Evolutionary conservation across 1,140 invertebrate genomes (phyloP).

Genomic region (Platorchestia sp.): DNA sequence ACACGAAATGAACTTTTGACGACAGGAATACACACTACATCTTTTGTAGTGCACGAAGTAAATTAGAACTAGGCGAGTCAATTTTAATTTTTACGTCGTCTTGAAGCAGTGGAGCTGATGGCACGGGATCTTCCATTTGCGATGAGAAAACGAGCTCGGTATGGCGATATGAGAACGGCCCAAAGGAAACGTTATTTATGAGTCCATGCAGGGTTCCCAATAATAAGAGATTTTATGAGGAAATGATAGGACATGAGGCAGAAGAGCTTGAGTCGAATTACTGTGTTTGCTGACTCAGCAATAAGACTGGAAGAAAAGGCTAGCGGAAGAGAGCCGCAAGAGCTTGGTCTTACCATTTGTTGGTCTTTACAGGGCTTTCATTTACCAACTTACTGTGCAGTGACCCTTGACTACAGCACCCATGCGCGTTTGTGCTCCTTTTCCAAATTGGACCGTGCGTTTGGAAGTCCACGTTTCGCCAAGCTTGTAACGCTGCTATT

Average conservation of each 20-base stretch:
- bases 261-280: constrained; percentile 7
- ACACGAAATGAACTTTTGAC: neutral
- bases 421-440: neutral
- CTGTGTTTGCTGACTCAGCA: constrained; percentile 6
- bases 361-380: neutral
- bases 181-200: neutral
- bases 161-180: neutral
- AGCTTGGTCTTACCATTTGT: constrained; percentile 1
- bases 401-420: neutral
- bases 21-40: neutral
- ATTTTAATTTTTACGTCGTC: neutral
- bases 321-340: neutral
- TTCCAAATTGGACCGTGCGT: neutral
- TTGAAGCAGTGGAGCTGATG: neutral
- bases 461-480: neutral
- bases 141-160: neutral
- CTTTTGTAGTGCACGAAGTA: neutral
- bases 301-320: neutral
- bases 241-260: neutral
- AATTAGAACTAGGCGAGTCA: neutral
- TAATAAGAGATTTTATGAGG: constrained; percentile 10
- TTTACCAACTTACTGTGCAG: neutral
- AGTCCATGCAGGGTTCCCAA: neutral
- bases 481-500: neutral
- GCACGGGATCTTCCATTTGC: neutral